Base-by-base conservation (phyloP, 2,113 vertebrate genomes). In the Nycticebus coucang region DNA sequence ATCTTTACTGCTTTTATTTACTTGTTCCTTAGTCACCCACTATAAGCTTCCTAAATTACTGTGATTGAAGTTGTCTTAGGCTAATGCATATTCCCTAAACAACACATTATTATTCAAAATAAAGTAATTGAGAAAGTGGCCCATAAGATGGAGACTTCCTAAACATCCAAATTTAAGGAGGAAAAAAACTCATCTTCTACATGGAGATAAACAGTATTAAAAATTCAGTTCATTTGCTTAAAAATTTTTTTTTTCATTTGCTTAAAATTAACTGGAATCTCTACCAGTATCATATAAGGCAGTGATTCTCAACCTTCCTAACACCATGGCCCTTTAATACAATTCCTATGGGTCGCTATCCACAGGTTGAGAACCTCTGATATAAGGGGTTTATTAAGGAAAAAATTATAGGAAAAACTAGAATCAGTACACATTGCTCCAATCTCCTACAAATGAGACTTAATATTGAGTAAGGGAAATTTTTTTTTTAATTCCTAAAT, bases 51-150 rank as follows among this genome's bases (percentile, higher is more conserved):
- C 24, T 75, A 77, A 86, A 24, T 75, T 88, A 93, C 5, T 85
- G 66, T 82, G 62, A 66, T 41, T 92, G 10, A 95, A 91, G 62
- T 81, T 93, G 24, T 57, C 93, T 89, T 87, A 87, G 30, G 41
- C 8, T 95, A 93, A 94, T 93, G 24, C 28, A 18, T 91, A 64
- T n/a, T 86, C 21, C 22, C 4, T 71, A 88, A 81, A 83, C 1
- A 75, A 18, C 59, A 78, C 21, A 50, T 88, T 85, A 87, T 59
- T 96, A 80, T 95, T 92, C 55, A 91, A 90, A 94, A 95, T 68
- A 92, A 85, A 92, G 30, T 82, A n/a, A 87, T 35, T 91, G 81
- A 94, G 62, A 92, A 95, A 93, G 74, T 60, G 3, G 0, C 41
- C 30, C 57, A 59, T 74, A 74, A 82, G 79, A 87, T 92, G 57